Percentiles rank a stretch among this genome's conserved stretches.
These are phyloP conservation scores for Rousettus leschenaultii DNA, from an alignment of 2,113 vertebrate genomes.

Conservation along the genomic window DNA sequence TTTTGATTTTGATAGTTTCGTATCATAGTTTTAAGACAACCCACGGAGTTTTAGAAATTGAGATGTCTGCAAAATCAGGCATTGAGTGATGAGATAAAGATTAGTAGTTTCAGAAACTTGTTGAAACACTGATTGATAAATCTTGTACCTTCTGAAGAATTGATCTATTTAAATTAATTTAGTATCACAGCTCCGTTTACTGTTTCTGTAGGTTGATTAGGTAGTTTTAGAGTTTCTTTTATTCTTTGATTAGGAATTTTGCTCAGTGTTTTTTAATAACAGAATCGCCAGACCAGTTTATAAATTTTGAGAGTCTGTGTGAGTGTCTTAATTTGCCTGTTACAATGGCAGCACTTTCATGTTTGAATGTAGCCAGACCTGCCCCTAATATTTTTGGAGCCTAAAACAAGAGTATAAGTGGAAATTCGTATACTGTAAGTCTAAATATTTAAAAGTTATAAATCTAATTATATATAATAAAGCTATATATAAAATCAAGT, in stretches of 20 bases:
- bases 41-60: not conserved
- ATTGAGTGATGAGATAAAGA: conserved; percentile 12
- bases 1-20: conserved; percentile 24
- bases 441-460: conserved; percentile 29
- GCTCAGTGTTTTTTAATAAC: not conserved
- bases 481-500: not conserved
- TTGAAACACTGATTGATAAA: conserved; percentile 26
- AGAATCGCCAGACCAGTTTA: not conserved
- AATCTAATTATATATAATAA: not conserved
- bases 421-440: not conserved
- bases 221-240: conserved; percentile 40
- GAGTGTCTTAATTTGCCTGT: not conserved
- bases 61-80: conserved; percentile 2
- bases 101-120: conserved; percentile 8
- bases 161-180: conserved; percentile 51
- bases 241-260: conserved; percentile 23
- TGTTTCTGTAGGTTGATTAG: conserved; percentile 32
- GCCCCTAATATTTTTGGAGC: not conserved
- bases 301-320: not conserved
- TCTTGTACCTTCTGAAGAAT: conserved; percentile 6
- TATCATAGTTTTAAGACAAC: not conserved
- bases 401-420: not conserved
- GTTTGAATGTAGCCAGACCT: not conserved
- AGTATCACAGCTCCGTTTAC: conserved; percentile 13
- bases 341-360: not conserved